Conservation (phyloP, 2,797 vertebrate species). For the Brachymystax lenok region DNA sequence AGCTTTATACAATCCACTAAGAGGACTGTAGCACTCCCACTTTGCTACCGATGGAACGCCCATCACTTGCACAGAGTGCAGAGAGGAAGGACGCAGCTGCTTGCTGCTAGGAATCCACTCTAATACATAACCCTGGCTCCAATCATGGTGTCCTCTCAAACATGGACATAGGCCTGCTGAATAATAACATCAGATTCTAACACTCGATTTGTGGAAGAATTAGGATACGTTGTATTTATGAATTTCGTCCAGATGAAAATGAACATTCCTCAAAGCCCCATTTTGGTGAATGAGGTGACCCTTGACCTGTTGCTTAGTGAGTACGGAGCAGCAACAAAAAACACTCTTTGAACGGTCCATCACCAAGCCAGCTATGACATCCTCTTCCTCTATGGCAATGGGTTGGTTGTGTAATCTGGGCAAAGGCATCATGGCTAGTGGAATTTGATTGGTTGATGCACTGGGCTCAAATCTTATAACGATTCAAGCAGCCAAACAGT, state of each 20-base stretch:
- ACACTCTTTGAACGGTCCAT: slow-evolving; percentile 10
- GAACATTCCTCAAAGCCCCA: neutral
- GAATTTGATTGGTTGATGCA: slow-evolving; percentile 15
- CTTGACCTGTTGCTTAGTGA: neutral
- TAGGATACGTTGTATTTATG: neutral
- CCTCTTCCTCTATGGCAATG: neutral
- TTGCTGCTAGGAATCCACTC: neutral
- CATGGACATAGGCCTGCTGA: neutral
- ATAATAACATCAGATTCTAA: neutral
- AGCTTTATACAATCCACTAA: neutral
- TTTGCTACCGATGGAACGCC: neutral
- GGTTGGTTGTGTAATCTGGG: slow-evolving; percentile 14
- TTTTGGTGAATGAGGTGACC: neutral
- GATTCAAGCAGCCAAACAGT: slow-evolving; percentile 27
- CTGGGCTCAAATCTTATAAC: slow-evolving; percentile 7
- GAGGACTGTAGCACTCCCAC: slow-evolving; percentile 1
- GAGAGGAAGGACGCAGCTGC: slow-evolving; percentile 6
- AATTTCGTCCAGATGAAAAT: neutral
- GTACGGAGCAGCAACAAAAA: neutral
- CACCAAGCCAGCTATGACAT: slow-evolving; percentile 35
- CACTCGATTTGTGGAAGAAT: neutral
- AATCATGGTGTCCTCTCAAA: neutral
- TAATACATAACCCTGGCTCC: neutral
- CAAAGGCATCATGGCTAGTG: slow-evolving; percentile 15
- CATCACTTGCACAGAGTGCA: slow-evolving; percentile 18